Evolutionary conservation across 2,888 invertebrate genomes (phyloP), one percentile per base, ranked within the genome.

Genomic region (Conistra vaccinii): DNA sequence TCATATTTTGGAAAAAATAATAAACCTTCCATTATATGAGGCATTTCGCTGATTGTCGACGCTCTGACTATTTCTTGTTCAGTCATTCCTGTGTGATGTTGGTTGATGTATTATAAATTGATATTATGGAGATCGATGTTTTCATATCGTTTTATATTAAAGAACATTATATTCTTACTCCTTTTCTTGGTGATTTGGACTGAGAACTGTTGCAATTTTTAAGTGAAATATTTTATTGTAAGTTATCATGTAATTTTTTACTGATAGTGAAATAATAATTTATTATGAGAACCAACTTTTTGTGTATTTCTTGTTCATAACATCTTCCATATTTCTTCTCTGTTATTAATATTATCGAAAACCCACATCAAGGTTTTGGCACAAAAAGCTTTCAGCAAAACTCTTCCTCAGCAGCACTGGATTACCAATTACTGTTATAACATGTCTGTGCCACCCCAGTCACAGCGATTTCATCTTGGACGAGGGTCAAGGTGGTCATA

Each of bases 101-200:
- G n/a, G 81, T 86, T 79, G 72, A 84, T 86, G 76, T 87, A 80
- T 85, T 78, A 83, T 85, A 73, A 85, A 84, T 83, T 85, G 75
- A 84, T 88, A 85, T 85, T 78, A 81, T 80, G 87, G 87, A 80
- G 84, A 88, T 87, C 78, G 78, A 86, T 85, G 83, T 83, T 85
- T 74, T 90, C 86, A 86, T 89, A 90, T 90, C 83, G 88, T 90
- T 90, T 91, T 90, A 89, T 91, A 91, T 88, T 69, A 90, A 87
- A 87, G 58, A 86, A 69, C 57, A 90, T 45, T 79, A 69, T 71
- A 79, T 77, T 83, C 89, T 91, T 92, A 90, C 91, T 93, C 91
- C 92, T 90, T 89, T 74, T 83, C 90, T 91, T 91, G 92, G 89
- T 88, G 89, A 85, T 87, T 87, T 84, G 86, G 83, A 88, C 85